Conservation (phyloP, 1,140 invertebrate genomes). For the Metaphire vulgaris region DNA sequence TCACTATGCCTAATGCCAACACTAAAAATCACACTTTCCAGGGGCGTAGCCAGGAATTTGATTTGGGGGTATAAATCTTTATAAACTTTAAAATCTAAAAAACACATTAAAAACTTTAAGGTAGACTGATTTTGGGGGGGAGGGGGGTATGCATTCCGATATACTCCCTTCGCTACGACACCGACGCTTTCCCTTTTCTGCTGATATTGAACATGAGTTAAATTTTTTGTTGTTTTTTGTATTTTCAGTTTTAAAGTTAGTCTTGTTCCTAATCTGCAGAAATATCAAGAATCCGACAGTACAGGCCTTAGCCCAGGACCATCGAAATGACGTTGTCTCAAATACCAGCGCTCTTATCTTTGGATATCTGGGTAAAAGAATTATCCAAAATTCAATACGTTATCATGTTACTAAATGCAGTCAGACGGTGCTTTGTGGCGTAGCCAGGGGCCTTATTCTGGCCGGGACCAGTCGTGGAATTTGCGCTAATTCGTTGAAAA, state of each 20-base stretch:
- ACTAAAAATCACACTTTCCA: too few relatives aligned
- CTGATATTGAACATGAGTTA: too few relatives aligned
- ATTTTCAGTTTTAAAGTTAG: constrained; percentile 27
- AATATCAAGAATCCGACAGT: constrained; percentile 13
- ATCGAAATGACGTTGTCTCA: constrained; percentile 37
- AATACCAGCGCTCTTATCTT: constrained; percentile 34
- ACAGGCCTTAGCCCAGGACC: constrained; percentile 34
- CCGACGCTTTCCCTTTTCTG: too few relatives aligned
- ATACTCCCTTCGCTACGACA: too few relatives aligned
- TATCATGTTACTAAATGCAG: constrained; percentile 4
- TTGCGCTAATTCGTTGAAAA: constrained; percentile 39
- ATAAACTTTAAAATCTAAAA: too few relatives aligned
- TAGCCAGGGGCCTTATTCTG: not conserved
- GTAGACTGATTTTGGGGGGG: too few relatives aligned
- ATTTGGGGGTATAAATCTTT: too few relatives aligned
- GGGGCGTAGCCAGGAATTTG: too few relatives aligned
- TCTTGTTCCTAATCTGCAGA: constrained; percentile 26
- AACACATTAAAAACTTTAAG: too few relatives aligned
- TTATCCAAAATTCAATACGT: constrained; percentile 1
- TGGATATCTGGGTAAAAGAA: constrained; percentile 34
- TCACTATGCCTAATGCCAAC: too few relatives aligned
- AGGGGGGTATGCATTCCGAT: too few relatives aligned
- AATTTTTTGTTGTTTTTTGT: constrained; percentile 22
- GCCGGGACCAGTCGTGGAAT: constrained; percentile 9
- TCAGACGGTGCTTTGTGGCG: not conserved